Conservation (phyloP, 2,113 vertebrate genomes). For the Galemys pyrenaicus region DNA sequence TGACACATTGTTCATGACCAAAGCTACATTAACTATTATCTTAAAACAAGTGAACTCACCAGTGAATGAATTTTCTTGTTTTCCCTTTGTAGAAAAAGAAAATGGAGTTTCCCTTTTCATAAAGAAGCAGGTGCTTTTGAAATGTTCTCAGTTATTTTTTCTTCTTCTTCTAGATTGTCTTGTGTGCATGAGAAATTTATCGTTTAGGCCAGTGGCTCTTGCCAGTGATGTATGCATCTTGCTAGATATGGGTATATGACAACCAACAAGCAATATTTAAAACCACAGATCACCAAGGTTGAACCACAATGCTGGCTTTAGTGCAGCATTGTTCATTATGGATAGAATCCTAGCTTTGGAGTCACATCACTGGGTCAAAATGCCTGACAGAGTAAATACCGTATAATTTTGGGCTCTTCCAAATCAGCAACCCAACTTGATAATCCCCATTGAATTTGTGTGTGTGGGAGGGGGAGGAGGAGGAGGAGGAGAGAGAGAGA, state of each 20-base stretch:
- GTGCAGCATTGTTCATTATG: background rate
- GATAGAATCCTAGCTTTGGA: background rate
- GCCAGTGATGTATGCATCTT: background rate
- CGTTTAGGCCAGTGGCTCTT: background rate
- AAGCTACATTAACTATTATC: background rate
- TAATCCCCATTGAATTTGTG: background rate
- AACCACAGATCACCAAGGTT: background rate
- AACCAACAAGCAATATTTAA: background rate
- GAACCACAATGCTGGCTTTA: background rate
- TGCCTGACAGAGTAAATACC: background rate
- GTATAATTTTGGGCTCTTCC: background rate
- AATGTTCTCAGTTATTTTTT: background rate
- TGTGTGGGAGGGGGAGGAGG: too few relatives aligned
- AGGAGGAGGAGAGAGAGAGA: too few relatives aligned
- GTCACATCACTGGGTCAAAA: background rate
- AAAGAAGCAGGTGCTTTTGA: background rate
- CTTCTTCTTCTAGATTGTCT: background rate
- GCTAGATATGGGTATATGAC: background rate
- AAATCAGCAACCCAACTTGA: background rate
- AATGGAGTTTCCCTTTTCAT: background rate
- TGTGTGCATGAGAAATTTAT: background rate
- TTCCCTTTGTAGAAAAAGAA: conserved; percentile 24
- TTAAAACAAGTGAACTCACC: background rate
- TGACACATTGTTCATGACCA: background rate
- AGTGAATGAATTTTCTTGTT: background rate